Percentiles rank a stretch among this genome's conserved stretches.
These are phyloP conservation scores for Sinella curviseta DNA, from an alignment of 1,140 invertebrate genomes.

Conservation along the genomic window DNA sequence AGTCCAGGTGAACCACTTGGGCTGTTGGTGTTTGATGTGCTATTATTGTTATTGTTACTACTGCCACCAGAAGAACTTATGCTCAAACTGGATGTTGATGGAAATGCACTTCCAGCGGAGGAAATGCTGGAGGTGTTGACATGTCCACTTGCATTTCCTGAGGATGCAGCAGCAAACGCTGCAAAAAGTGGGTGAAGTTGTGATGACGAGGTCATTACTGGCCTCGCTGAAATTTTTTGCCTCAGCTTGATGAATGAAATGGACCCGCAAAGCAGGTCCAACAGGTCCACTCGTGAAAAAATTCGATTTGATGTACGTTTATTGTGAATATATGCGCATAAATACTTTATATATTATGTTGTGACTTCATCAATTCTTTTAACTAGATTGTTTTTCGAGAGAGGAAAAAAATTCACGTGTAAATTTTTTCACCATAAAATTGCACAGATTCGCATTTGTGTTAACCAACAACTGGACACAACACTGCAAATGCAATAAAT, in stretches of 20 bases:
- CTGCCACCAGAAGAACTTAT: background rate
- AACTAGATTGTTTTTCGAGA: background rate
- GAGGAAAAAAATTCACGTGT: background rate
- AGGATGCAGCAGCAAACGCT: slow-evolving; percentile 36
- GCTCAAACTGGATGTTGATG: slow-evolving; percentile 9
- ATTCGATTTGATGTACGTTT: no score
- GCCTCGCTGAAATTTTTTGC: slow-evolving; percentile 39
- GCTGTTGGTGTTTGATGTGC: slow-evolving; percentile 13
- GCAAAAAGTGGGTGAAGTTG: slow-evolving; percentile 47
- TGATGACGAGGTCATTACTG: slow-evolving; percentile 25
- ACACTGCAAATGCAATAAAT: no score
- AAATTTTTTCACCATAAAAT: background rate
- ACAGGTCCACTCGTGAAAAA: slow-evolving; percentile 28
- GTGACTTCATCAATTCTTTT: no score
- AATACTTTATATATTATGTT: no score
- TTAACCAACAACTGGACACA: no score
- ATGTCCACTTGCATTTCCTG: background rate
- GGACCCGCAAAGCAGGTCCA: slow-evolving; percentile 21
- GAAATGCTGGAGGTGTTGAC: background rate
- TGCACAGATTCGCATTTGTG: no score
- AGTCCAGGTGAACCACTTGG: slow-evolving; percentile 21
- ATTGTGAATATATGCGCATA: no score
- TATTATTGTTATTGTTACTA: background rate
- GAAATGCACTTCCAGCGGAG: background rate
- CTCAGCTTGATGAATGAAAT: slow-evolving; percentile 30